phyloP scores from a whole-genome alignment of 1,140 invertebrate genomes.

The Hermetia illucens region DNA sequence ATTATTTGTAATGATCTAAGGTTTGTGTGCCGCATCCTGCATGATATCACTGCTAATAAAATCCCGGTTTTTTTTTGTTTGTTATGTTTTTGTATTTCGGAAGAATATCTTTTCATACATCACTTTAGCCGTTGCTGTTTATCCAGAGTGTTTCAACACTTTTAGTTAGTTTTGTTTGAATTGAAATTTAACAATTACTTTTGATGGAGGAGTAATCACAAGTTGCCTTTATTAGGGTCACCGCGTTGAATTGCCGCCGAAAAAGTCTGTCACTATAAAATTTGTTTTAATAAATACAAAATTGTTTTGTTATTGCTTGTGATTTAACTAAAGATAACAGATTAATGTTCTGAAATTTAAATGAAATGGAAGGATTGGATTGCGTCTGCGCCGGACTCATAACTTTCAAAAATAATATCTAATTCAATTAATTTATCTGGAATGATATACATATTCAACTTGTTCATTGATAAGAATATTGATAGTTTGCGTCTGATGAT shows the following conservation, averaged over 20 bases:
- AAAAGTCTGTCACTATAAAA: too few relatives aligned
- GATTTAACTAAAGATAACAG: slow-evolving; percentile 2
- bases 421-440: background rate
- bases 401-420: background rate
- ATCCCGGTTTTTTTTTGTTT: background rate
- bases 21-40: background rate
- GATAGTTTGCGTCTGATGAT: too few relatives aligned
- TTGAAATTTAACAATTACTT: slow-evolving; percentile 5
- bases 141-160: background rate
- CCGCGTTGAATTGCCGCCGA: slow-evolving; percentile 6
- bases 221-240: slow-evolving; percentile 7
- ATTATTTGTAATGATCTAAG: background rate
- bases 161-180: background rate
- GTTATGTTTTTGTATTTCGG: background rate
- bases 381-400: background rate
- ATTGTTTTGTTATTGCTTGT: too few relatives aligned
- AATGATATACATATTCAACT: background rate
- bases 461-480: too few relatives aligned
- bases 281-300: too few relatives aligned
- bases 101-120: background rate
- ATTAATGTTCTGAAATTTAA: slow-evolving; percentile 1
- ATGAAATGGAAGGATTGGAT: background rate
- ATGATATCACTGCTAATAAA: background rate
- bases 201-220: slow-evolving; percentile 5
- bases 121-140: background rate